Evolutionary conservation across 2,888 invertebrate species (phyloP).

Genomic region (Neuroscelio doddi): DNA sequence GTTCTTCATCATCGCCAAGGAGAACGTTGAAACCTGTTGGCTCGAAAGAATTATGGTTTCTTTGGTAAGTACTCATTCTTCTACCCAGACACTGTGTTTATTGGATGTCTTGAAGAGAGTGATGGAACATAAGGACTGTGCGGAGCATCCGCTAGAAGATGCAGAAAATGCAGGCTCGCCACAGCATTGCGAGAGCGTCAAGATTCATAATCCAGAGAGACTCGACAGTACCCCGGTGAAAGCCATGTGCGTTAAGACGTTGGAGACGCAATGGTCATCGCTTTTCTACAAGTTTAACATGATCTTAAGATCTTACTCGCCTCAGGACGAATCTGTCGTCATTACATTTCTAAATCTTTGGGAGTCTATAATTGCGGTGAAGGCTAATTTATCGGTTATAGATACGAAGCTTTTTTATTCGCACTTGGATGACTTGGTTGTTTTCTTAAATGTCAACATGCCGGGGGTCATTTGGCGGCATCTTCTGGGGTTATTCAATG

Average conservation of each 20-base stretch:
- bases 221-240: slow-evolving; percentile 90
- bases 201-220: slow-evolving; percentile 85
- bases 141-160: slow-evolving; percentile 86
- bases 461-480: slow-evolving; percentile 89
- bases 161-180: slow-evolving; percentile 62
- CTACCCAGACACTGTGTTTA: slow-evolving; percentile 85
- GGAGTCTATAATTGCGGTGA: slow-evolving; percentile 93
- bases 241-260: slow-evolving; percentile 87
- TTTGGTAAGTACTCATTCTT: slow-evolving; percentile 74
- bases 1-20: slow-evolving; percentile 89
- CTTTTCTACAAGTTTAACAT: slow-evolving; percentile 77
- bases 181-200: slow-evolving; percentile 75
- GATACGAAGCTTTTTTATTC: slow-evolving; percentile 92
- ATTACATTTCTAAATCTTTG: slow-evolving; percentile 89
- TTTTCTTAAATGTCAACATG: slow-evolving; percentile 79
- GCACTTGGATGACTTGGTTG: slow-evolving; percentile 86
- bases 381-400: slow-evolving; percentile 90
- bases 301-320: slow-evolving; percentile 72
- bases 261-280: slow-evolving; percentile 89
- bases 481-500: slow-evolving; percentile 88
- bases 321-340: slow-evolving; percentile 73
- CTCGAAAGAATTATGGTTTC: slow-evolving; percentile 84
- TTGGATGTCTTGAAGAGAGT: slow-evolving; percentile 89
- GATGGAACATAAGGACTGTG: slow-evolving; percentile 89
- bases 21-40: slow-evolving; percentile 86